These are phyloP conservation scores for Pasiphila rectangulata DNA, from an alignment of 2,888 invertebrate species.

Conservation along the genomic window DNA sequence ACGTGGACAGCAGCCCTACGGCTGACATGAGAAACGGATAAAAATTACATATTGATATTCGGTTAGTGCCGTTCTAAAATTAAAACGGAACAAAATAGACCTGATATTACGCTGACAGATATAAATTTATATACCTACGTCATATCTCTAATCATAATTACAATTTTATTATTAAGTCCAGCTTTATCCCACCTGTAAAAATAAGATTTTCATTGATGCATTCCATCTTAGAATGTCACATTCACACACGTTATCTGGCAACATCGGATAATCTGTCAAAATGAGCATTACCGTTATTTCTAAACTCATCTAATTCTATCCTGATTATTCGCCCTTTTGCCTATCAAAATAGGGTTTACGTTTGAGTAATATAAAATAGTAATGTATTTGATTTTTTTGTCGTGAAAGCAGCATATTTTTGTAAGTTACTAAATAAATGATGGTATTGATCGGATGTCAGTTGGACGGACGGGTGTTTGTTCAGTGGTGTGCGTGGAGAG, in stretches of 20 bases:
- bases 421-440: conserved; percentile 76
- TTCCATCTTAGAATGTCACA: conserved; percentile 30
- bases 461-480: conserved; percentile 58
- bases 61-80: too few relatives aligned
- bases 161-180: too few relatives aligned
- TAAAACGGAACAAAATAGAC: too few relatives aligned
- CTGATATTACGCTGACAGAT: not conserved
- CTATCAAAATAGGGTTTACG: not conserved
- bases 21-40: too few relatives aligned
- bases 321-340: not conserved
- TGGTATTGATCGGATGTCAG: conserved; percentile 70
- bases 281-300: conserved; percentile 29
- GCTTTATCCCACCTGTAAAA: conserved; percentile 53
- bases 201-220: too few relatives aligned
- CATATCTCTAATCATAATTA: too few relatives aligned
- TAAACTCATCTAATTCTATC: conserved; percentile 15
- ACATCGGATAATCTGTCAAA: conserved; percentile 35
- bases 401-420: conserved; percentile 55
- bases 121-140: too few relatives aligned
- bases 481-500: conserved; percentile 48
- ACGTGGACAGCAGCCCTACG: too few relatives aligned
- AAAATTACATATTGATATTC: too few relatives aligned
- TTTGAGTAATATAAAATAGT: not conserved
- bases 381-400: conserved; percentile 37
- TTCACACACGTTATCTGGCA: conserved; percentile 43